Conservation (phyloP, 1,140 invertebrate species). For the Gryllus bimaculatus region DNA sequence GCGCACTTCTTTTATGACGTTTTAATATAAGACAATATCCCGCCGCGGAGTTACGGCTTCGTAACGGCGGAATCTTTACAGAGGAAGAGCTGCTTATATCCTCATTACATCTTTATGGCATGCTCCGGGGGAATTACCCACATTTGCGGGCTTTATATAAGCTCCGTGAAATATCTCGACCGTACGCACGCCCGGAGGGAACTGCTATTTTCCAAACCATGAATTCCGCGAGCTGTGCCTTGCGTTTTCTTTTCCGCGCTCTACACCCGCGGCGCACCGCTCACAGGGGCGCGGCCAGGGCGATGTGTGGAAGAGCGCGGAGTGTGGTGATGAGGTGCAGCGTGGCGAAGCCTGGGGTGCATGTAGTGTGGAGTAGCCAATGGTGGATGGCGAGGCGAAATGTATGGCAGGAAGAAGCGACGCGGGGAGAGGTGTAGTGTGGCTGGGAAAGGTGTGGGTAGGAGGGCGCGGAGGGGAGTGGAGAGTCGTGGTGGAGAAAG, state of each 20-base stretch:
- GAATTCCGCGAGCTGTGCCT: neutral
- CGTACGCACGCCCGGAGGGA: neutral
- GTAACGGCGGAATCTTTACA: neutral
- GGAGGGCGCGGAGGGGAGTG: too few relatives aligned
- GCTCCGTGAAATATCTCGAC: neutral
- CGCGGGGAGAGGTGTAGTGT: too few relatives aligned
- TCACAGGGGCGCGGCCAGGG: neutral
- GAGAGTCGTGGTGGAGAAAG: too few relatives aligned
- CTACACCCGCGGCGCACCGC: neutral
- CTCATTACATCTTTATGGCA: slow-evolving; percentile 4
- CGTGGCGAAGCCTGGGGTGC: too few relatives aligned
- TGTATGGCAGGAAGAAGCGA: too few relatives aligned
- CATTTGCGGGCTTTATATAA: neutral
- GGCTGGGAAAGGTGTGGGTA: too few relatives aligned
- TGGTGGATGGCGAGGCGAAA: too few relatives aligned
- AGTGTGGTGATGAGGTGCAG: too few relatives aligned
- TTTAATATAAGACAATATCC: neutral
- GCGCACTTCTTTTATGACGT: neutral
- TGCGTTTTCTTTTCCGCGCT: neutral
- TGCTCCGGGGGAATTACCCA: neutral
- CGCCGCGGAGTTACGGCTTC: neutral
- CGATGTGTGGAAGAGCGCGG: too few relatives aligned
- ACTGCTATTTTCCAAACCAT: slow-evolving; percentile 4
- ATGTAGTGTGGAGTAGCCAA: too few relatives aligned
- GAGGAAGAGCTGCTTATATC: neutral